Conservation (phyloP, 2,797 vertebrate species). For the Varecia variegata region DNA sequence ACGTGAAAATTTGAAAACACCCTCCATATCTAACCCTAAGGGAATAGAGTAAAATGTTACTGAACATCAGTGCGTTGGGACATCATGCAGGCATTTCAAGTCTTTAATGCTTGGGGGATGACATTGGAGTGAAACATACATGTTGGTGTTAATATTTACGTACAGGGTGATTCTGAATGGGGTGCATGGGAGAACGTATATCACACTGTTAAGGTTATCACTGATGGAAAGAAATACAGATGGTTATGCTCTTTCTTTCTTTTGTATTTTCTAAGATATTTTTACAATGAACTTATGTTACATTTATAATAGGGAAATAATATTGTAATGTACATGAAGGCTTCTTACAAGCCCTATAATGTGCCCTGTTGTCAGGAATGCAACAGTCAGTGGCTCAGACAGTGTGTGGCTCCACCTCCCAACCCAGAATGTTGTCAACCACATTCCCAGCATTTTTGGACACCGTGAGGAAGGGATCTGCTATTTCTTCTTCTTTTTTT, state of each 20-base stretch:
- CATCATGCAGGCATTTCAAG: background rate
- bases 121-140: background rate
- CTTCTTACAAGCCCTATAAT: background rate
- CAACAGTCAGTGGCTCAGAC: background rate
- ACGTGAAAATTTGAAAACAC: background rate
- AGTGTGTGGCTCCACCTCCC: background rate
- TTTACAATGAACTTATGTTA: background rate
- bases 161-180: background rate
- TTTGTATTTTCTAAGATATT: background rate
- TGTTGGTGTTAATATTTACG: background rate
- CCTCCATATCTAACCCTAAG: background rate
- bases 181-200: background rate
- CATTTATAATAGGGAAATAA: background rate
- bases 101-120: background rate
- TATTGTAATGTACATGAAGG: fast-evolving
- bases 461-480: background rate
- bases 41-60: background rate
- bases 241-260: background rate
- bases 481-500: background rate
- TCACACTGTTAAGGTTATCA: background rate
- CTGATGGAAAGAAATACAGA: background rate
- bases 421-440: fast-evolving
- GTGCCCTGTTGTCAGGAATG: background rate
- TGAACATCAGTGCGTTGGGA: background rate
- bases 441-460: background rate